Evolutionary conservation across 2,797 vertebrate genomes (phyloP), one percentile per base, ranked within the genome.

Genomic region (Pseudochromis fuscus): DNA sequence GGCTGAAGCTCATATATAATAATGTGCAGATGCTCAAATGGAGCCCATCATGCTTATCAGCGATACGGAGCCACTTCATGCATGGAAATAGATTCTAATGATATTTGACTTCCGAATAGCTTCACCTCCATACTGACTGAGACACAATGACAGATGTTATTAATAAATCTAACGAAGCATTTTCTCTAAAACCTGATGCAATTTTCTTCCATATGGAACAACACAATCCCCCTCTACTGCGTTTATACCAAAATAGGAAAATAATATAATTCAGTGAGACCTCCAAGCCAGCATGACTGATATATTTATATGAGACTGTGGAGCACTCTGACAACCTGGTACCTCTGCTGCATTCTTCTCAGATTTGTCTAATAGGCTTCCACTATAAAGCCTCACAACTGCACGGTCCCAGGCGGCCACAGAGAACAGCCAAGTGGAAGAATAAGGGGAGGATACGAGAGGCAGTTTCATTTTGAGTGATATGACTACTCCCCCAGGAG

Each of bases 331-430:
- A 93, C 92, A 93, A 92, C 89, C 86, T 89, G 89, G 87, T 89
- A 90, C 89, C 87, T 93, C 88, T 40, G 40, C 85, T 73, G 75
- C 84, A 89, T 87, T 90, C 88, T 88, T 87, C 84, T 84, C 91
- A 91, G 84, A 93, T 94, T 91, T 93, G 88, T 92, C 92, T 94
- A 94, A 94, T 94, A 94, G 92, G 93, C 91, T 93, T 94, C 88
- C 86, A 84, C 79, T 63, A 78, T 80, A 89, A 89, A 91, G 87
- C 82, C 72, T 83, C 75, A 68, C 82, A 64, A 83, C 74, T 84
- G 86, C 71, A 72, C 51, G 79, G 81, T 88, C 88, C 81, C 83
- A 79, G 82, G 87, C 83, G 77, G 65, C 83, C 58, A 52, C 28
- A 83, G 84, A 81, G 79, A 87, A 86, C 57, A 65, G 85, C 56